Evolutionary conservation across 2,797 vertebrate genomes (phyloP), one percentile per base, ranked within the genome.

Genomic region (Sebastes cheni): DNA sequence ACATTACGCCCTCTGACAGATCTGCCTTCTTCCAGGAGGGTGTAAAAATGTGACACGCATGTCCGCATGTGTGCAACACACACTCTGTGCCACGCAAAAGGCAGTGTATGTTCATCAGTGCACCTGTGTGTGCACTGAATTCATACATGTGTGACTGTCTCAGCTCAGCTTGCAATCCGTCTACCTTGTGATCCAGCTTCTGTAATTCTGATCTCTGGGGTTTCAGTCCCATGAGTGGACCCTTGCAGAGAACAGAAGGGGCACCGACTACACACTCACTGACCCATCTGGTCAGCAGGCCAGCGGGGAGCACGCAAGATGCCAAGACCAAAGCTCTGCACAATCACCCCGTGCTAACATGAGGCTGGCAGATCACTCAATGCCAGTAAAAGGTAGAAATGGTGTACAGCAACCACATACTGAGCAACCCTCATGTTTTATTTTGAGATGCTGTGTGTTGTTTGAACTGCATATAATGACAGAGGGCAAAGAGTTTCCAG

Each of bases 231-330:
- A 82, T 25, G 91, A 92, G 92, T 81, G 85, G 90, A 68, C 70
- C 84, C 86, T 79, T 54, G 32, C 82, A 67, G 82, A 77, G 85
- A 94, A 86, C 93, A 95, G 93, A 94, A 93, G 91, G 93, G 93
- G 92, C 90, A 79, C 30, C n/a, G 13, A 80, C 84, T 39, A 66
- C 72, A 74, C 86, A 86, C 58, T 78, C 87, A 79, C 86, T 92
- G 92, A 93, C 93, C 92, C 92, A 94, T 93, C 92, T 93, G 91
- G 88, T 74, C 92, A 80, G 75, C 54, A 11, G 88, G 79, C 79
- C 86, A 69, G 90, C 86, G 55, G 81, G 80, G 86, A 82, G 83
- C 76, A 32, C 1, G 29, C 46, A 23, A 64, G 85, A 85, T 60
- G 86, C 80, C 50, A 77, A 85, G 88, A 91, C 77, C 85, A 87